Conservation (phyloP, 2,797 vertebrate genomes). For the Oreortyx pictus region DNA sequence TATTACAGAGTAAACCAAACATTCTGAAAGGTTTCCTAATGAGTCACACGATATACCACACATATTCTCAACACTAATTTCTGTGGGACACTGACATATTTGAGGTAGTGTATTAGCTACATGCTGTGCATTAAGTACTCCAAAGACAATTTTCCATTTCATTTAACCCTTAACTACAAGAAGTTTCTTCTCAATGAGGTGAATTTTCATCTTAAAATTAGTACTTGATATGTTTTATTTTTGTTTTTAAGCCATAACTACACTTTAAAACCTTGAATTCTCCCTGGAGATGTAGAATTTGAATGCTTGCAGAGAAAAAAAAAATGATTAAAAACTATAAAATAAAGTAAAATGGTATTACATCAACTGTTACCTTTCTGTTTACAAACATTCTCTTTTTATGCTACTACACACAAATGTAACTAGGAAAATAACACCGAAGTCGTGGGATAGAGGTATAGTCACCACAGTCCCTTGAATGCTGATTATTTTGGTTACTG, state of each 20-base stretch:
- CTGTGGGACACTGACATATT: neutral
- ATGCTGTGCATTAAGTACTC: neutral
- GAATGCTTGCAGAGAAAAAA: neutral
- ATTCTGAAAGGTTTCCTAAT: neutral
- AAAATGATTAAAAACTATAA: neutral
- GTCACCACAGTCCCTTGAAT: neutral
- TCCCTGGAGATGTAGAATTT: neutral
- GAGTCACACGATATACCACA: neutral
- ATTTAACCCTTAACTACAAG: neutral
- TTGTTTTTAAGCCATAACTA: neutral
- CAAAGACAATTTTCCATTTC: neutral
- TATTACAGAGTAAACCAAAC: constrained; percentile 33
- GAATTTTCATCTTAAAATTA: neutral
- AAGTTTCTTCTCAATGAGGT: neutral
- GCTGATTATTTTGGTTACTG: neutral
- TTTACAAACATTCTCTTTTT: no score
- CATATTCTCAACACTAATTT: constrained; percentile 27
- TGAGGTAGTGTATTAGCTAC: neutral
- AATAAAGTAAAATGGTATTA: neutral
- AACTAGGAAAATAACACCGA: neutral
- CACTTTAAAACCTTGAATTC: neutral
- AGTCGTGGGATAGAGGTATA: neutral
- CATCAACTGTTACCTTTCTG: neutral
- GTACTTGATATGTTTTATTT: neutral
- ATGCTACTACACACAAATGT: neutral